These are phyloP conservation scores for Drosophila pseudotakahashii DNA, from an alignment of 2,888 invertebrate genomes.

Conservation along the genomic window DNA sequence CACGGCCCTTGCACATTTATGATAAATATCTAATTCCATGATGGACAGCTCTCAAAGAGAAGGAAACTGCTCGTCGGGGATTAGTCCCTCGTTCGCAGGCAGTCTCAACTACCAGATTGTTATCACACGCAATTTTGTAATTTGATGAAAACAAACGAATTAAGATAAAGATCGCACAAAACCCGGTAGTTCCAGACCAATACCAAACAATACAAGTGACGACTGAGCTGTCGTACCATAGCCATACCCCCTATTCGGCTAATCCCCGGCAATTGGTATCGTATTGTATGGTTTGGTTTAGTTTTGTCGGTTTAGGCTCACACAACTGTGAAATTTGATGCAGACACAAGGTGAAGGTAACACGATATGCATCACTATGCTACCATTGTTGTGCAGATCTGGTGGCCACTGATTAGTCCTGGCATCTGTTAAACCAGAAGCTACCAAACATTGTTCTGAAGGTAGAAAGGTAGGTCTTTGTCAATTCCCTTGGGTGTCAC, in stretches of 20 bases:
- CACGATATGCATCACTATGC: constrained; percentile 42
- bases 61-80: constrained; percentile 59
- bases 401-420: constrained; percentile 35
- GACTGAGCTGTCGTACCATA: constrained; percentile 4
- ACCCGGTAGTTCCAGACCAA: constrained; percentile 56
- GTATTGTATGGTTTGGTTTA: constrained; percentile 20
- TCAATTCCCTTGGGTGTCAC: constrained; percentile 14
- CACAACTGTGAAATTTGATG: constrained; percentile 37
- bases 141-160: constrained; percentile 83
- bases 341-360: constrained; percentile 32
- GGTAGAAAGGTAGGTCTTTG: constrained; percentile 2
- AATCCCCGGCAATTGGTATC: constrained; percentile 42
- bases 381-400: constrained; percentile 32
- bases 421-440: constrained; percentile 9
- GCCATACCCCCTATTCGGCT: constrained; percentile 26
- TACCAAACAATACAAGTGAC: constrained; percentile 41
- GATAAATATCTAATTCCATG: constrained; percentile 78
- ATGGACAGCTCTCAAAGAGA: constrained; percentile 70
- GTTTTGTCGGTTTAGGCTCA: constrained; percentile 19
- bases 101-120: constrained; percentile 72
- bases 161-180: constrained; percentile 73
- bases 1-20: constrained; percentile 67
- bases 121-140: constrained; percentile 83
- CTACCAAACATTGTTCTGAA: neutral
- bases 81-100: constrained; percentile 57